A percentile compares a stretch with the other conserved stretches of the same genome.
Evolutionary conservation across 2,113 vertebrate species (phyloP).

Genomic region (Nesoenas mayeri): DNA sequence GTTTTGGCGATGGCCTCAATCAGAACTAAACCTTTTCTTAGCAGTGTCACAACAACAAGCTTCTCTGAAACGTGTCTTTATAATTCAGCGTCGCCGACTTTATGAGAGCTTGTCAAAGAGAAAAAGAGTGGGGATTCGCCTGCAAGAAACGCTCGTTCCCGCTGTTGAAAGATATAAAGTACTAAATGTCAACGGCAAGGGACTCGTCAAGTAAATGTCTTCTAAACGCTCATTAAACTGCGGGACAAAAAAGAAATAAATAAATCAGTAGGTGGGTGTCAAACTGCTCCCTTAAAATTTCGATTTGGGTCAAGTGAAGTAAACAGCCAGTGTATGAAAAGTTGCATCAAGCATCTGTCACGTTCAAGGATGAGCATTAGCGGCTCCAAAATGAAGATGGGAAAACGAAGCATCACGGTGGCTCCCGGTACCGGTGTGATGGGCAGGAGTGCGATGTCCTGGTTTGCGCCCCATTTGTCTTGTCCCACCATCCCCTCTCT

Average conservation of each 20-base stretch:
- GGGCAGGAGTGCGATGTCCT: background rate
- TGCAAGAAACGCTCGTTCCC: background rate
- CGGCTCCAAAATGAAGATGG: background rate
- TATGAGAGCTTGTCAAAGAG: background rate
- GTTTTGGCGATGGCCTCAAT: background rate
- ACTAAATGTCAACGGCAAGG: background rate
- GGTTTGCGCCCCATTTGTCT: rapidly evolving
- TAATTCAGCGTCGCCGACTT: background rate
- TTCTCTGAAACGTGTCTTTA: background rate
- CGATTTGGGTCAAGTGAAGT: background rate
- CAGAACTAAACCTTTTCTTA: background rate
- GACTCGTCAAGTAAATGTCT: background rate
- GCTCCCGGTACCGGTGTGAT: rapidly evolving
- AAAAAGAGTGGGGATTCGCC: background rate
- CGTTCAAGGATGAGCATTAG: background rate
- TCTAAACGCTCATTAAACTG: slow-evolving; percentile 9
- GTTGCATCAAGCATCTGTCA: background rate
- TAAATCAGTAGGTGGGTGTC: background rate
- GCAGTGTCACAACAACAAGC: background rate
- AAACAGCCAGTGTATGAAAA: background rate
- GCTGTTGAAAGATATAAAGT: background rate
- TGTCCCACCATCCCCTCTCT: rapidly evolving
- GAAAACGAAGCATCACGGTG: background rate
- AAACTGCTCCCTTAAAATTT: background rate
- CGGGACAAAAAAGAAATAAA: background rate